A percentile compares a stretch with the other conserved stretches of the same genome.
These are phyloP conservation scores for Kryphioiulus occultus DNA, from an alignment of 2,888 invertebrate genomes.

Conservation along the genomic window DNA sequence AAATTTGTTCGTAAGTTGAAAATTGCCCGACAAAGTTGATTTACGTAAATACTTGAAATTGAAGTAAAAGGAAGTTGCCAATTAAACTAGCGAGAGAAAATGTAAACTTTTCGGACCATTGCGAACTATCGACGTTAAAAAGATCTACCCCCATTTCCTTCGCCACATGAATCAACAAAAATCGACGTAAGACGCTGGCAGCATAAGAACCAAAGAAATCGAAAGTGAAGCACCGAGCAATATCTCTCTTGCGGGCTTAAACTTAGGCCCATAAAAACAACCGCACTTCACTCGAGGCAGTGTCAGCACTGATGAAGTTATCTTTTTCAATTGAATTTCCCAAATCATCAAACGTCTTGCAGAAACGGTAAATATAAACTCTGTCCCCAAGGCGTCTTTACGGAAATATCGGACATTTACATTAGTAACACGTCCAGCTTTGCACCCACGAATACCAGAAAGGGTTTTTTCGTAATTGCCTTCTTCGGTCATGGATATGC, in stretches of 20 bases:
- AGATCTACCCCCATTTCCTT: background rate
- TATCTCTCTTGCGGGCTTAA: background rate
- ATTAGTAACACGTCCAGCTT: background rate
- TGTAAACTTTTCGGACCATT: background rate
- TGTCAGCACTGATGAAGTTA: constrained; percentile 31
- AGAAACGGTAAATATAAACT: constrained; percentile 35
- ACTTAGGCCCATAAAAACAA: constrained; percentile 11
- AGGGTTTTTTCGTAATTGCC: background rate
- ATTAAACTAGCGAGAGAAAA: no score
- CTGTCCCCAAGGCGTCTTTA: constrained; percentile 30
- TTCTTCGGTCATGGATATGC: background rate
- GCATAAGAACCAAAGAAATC: constrained; percentile 30
- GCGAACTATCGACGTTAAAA: background rate
- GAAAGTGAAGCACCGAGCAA: constrained; percentile 24
- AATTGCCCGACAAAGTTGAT: no score
- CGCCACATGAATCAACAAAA: constrained; percentile 1
- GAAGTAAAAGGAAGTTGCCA: no score
- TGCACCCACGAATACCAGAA: background rate
- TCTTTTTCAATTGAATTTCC: constrained; percentile 35
- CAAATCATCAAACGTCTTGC: constrained; percentile 28
- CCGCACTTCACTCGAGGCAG: constrained; percentile 25
- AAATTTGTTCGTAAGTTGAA: no score
- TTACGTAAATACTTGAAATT: no score
- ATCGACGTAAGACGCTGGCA: constrained; percentile 6
- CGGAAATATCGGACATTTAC: constrained; percentile 13